Evolutionary conservation across 2,888 invertebrate species (phyloP), one percentile per base, ranked within the genome.

Genomic region (Dynastes hyllus): DNA sequence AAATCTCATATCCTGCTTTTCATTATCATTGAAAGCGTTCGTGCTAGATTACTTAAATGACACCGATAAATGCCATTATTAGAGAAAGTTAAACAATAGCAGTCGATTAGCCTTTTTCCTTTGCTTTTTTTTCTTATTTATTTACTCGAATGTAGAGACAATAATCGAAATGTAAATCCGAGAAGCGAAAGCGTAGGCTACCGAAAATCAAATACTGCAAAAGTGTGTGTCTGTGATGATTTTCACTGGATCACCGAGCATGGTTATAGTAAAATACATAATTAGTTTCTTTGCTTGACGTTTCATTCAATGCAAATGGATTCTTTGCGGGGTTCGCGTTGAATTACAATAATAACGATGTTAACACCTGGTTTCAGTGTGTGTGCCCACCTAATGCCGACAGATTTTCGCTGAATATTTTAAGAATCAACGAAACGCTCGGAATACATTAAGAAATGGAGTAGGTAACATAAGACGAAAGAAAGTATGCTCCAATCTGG

Each of bases 241-340:
- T 75, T 75, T 75, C 73, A 61, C 61, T 13, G 45, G 40, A 40
- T 16, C 27, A 45, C 45, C 45, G 61, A 45, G 27, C 50, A 40
- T 45, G n/a, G 58, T 61, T 61, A 63, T 61, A 75, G 69, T 45
- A 45, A 45, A 45, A 9, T 53, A 22, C 45, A 50, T 75, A 75
- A 75, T 75, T 75, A 75, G 58, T 58, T 73, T 37, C 58, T 53
- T 75, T 75, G 73, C 27, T 75, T 61, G 73, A 61, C 40, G 58
- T 50, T 45, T 75, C 73, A 75, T 75, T 75, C 73, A 75, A 75
- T 75, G 73, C 61, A 75, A 75, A 75, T 75, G 11, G 73, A 45
- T 75, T 75, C 73, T 75, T 63, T 61, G 61, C 32, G 22, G 50
- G 29, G 61, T 75, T 75, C 61, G 73, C 40, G 40, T 61, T 29